These are phyloP conservation scores for Sparus aurata DNA, from an alignment of 2,797 vertebrate genomes.

Conservation along the genomic window DNA sequence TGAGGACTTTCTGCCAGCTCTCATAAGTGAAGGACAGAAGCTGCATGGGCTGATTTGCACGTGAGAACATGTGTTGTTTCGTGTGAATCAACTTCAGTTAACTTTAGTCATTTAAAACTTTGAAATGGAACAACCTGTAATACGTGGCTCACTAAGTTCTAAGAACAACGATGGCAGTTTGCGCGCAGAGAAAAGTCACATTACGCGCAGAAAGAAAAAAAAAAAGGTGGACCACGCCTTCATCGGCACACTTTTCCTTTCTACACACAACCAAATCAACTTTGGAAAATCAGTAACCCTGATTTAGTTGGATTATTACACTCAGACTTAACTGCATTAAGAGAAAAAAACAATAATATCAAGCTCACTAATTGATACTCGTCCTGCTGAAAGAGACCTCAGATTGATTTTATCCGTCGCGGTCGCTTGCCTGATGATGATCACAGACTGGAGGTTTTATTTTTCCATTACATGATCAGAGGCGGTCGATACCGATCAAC, in stretches of 20 bases:
- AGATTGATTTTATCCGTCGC: conserved; percentile 48
- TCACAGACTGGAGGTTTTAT: conserved; percentile 58
- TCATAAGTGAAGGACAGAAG: not conserved
- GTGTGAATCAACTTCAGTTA: not conserved
- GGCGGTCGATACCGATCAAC: conserved; percentile 53
- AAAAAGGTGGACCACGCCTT: not conserved
- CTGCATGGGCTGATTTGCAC: too few relatives aligned
- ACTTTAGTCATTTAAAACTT: not conserved
- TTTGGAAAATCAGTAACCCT: not conserved
- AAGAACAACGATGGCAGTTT: not conserved
- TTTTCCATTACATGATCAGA: conserved; percentile 66
- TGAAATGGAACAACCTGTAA: not conserved
- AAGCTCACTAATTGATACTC: conserved; percentile 41
- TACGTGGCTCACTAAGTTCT: not conserved
- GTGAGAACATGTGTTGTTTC: not conserved
- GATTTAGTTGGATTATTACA: not conserved
- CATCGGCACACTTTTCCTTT: not conserved
- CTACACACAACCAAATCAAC: not conserved
- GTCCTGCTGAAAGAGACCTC: conserved; percentile 7
- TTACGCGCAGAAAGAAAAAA: too few relatives aligned
- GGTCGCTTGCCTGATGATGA: conserved; percentile 35
- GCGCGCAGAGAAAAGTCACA: not conserved
- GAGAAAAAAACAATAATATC: not conserved
- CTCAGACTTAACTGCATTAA: not conserved
- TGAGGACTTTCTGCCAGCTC: not conserved